Percentiles rank a stretch among this genome's conserved stretches.
Conservation (phyloP, 2,113 vertebrate species). For the Lamprologus sp. region DNA sequence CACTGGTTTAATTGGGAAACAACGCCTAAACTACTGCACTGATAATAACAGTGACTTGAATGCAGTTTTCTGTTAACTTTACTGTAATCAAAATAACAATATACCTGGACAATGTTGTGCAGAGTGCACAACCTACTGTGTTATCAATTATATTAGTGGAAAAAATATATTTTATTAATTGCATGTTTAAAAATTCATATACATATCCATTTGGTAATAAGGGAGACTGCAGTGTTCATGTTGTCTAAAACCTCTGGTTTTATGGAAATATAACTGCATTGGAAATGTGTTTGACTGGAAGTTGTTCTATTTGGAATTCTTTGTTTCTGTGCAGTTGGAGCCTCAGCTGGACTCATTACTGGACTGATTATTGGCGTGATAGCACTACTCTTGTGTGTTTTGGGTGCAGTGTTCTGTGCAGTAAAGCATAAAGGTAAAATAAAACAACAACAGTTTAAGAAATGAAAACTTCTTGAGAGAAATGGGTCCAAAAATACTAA, state of each 20-base stretch:
- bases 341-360: neutral
- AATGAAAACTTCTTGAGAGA: neutral
- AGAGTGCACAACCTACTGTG: fast-evolving
- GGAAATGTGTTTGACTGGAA: fast-evolving
- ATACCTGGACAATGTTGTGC: fast-evolving
- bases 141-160: fast-evolving
- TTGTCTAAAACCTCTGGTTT: neutral
- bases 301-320: neutral
- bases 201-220: neutral
- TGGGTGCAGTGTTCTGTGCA: neutral
- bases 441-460: neutral
- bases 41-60: neutral
- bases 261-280: neutral
- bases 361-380: fast-evolving
- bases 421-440: neutral
- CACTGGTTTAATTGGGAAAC: neutral
- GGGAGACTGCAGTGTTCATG: neutral
- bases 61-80: neutral
- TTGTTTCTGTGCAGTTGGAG: neutral
- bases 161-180: neutral
- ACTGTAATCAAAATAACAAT: neutral
- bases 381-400: neutral
- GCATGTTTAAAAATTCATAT: fast-evolving
- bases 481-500: neutral
- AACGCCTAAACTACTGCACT: neutral